Base-by-base conservation (phyloP, 2,888 invertebrate species). In the Melikaiella ostensackeni region DNA sequence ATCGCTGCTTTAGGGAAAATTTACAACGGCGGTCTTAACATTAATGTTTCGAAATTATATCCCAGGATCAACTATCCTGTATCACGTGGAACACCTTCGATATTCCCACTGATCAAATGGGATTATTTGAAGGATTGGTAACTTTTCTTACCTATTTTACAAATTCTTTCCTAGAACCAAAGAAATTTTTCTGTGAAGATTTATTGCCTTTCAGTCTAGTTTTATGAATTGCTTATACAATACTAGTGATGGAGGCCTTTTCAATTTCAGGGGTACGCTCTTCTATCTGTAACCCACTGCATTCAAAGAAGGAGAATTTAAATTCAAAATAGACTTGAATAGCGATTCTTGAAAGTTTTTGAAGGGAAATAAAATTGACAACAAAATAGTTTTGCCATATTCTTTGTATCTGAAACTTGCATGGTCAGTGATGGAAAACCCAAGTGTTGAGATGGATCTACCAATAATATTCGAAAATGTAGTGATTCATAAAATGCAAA, bases 361-460 rank as follows among this genome's bases (percentile, higher is more conserved):
- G 64, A 85, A 89, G 74, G 93, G 92, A 57, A 94, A 94, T 85
- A 89, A 90, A 75, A 93, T 94, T 81, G 94, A 94, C 88, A 94
- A 94, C 1, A 77, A 93, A 93, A 77, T 89, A 94, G 64, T 94
- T 92, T 85, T 94, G 82, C 95, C 94, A 30, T 94, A 94, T 59
- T 94, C 94, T 38, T 93, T 93, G 46, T 93, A 93, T 86, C 89
- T 94, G 89, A 77, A 79, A 5, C 81, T 92, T 11, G 91, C 91
- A 2, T 93, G 92, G 92, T 90, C 92, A 84, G 92, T 93, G 5
- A 82, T 94, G 4, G 92, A 93, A 82, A 91, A 90, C 19, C 76
- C 92, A 7, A 90, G 88, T 35, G 91, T 90, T 0, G 86, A 89
- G 80, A 90, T 90, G 19, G 86, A 92, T 75, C 88, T 93, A 74